Evolutionary conservation across 2,797 vertebrate species (phyloP), one percentile per base, ranked within the genome.

Genomic region (Halcyon badia): DNA sequence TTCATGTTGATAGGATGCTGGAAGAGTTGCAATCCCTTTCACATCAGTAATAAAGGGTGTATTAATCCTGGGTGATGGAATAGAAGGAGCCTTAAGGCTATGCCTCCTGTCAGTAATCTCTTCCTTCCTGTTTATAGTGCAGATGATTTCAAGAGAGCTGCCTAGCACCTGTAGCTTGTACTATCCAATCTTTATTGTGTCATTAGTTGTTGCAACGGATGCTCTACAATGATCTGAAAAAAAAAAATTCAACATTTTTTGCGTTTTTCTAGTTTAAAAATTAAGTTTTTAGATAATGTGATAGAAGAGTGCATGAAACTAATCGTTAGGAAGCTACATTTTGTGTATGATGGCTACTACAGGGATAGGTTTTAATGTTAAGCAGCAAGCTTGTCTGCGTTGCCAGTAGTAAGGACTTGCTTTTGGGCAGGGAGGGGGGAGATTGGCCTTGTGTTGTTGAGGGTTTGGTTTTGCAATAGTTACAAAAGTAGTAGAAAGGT

Each of bases 401-500:
- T 83, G 22, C 20, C 37, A 41, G 15, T 28, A 41, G 18, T 44
- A 78, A 87, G 10, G 39, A 26, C 28, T 94, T 89, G 5, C 16
- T 66, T 81, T 88, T 68, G 31, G 31, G 4, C 8, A 3, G 48
- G 35, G 52, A 76, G 17, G 2, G 6, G 19, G 4, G 19, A 70
- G 6, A 10, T 30, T 76, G 30, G 9, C 14, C 20, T 44, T 65
- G 26, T 66, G 41, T 77, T 90, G 37, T 7, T 7, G 20, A 71
- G 10, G 17, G 48, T 88, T 91, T 95, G 52, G 41, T 90, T 95
- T 95, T 90, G 46, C 54, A 93, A 19, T 62, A 44, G 51, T 86
- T 75, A 81, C 3, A 66, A 51, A 83, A 95, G 70, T 57, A 82
- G 31, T 58, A 86, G 42, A 62, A 88, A 86, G 31, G 33, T 4